A percentile compares a stretch with the other conserved stretches of the same genome.
phyloP scores from a whole-genome alignment of 1,140 invertebrate species.

The Microplitis mediator region DNA sequence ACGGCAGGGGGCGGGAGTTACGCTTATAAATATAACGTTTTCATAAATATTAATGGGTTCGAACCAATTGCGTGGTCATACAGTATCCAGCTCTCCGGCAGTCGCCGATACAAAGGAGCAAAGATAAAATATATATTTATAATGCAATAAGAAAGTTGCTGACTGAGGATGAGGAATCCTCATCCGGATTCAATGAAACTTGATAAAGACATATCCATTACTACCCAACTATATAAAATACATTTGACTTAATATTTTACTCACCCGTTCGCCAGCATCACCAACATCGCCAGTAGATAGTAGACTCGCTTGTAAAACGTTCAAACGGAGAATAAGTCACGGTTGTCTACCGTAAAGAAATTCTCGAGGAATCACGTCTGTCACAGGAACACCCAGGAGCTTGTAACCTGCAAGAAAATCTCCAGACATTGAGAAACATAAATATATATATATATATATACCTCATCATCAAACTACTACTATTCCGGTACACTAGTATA shows the following conservation, averaged over 20 bases:
- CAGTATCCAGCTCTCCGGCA: no score
- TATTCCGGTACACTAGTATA: no score
- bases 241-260: background rate
- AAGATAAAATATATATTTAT: no score
- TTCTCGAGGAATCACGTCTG: slow-evolving; percentile 1
- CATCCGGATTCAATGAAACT: no score
- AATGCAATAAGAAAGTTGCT: slow-evolving; percentile 33
- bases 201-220: slow-evolving; percentile 24
- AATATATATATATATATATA: no score
- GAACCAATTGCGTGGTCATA: slow-evolving; percentile 34
- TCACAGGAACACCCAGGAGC: slow-evolving; percentile 18
- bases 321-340: background rate
- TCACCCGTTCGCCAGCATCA: background rate
- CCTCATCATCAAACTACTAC: no score
- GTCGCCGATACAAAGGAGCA: no score
- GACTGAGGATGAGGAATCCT: slow-evolving; percentile 35
- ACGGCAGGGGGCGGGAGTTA: slow-evolving; percentile 28
- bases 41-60: slow-evolving; percentile 37
- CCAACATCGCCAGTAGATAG: no score
- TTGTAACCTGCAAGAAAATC: background rate
- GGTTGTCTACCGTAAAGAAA: slow-evolving; percentile 1
- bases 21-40: slow-evolving; percentile 39
- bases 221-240: background rate
- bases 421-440: background rate
- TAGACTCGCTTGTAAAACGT: no score